A percentile compares a stretch with the other conserved stretches of the same genome.
These are phyloP conservation scores for Alfaro cultratus DNA, from an alignment of 2,797 vertebrate species.

Conservation along the genomic window DNA sequence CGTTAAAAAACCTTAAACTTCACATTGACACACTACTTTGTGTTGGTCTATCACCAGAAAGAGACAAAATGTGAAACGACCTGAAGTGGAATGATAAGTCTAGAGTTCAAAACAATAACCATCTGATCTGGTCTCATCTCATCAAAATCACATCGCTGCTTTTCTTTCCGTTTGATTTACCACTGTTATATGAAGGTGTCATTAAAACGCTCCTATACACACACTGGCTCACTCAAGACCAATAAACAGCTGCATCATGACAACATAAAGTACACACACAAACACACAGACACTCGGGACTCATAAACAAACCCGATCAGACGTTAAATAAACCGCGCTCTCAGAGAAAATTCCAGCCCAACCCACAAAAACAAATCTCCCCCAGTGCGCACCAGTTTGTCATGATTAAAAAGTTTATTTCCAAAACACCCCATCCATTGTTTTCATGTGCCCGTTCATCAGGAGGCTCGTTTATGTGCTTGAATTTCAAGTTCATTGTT, in stretches of 20 bases:
- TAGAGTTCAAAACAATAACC: neutral
- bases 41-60: neutral
- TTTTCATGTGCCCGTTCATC: constrained; percentile 37
- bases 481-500: constrained; percentile 47
- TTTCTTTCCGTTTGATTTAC: neutral
- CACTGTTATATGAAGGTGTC: constrained; percentile 11
- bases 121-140: neutral
- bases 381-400: constrained; percentile 13
- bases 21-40: neutral
- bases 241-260: constrained; percentile 21
- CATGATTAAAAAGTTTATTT: constrained; percentile 43
- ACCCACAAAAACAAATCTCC: constrained; percentile 48
- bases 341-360: constrained; percentile 46
- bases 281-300: constrained; percentile 32
- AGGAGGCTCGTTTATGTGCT: constrained; percentile 11
- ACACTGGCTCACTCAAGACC: constrained; percentile 4
- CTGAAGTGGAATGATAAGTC: neutral
- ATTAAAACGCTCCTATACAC: constrained; percentile 6
- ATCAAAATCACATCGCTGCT: neutral
- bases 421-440: constrained; percentile 51
- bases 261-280: constrained; percentile 14
- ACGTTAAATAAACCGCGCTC: constrained; percentile 58
- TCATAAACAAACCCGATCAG: constrained; percentile 58
- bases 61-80: neutral
- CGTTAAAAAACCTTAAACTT: neutral